Conservation (phyloP, 2,888 invertebrate species). For the Drosophila incognita region DNA sequence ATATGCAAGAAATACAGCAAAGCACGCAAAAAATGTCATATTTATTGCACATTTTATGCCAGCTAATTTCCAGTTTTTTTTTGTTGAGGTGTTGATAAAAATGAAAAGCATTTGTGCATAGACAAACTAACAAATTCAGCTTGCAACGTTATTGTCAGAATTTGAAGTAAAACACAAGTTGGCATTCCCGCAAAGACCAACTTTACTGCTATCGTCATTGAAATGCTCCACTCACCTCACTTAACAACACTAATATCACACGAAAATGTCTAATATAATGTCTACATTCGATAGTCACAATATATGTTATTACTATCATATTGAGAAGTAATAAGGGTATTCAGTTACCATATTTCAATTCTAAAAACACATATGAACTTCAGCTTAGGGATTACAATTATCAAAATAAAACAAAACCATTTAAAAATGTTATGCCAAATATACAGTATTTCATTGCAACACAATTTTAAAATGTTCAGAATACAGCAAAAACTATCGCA, state of each 20-base stretch:
- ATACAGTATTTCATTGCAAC: neutral
- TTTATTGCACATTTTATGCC: neutral
- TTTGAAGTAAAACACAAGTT: constrained; percentile 7
- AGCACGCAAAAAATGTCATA: neutral
- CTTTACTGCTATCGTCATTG: neutral
- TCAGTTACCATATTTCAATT: neutral
- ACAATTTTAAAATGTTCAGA: neutral
- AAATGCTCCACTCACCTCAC: neutral
- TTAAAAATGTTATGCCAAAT: neutral
- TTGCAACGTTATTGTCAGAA: neutral
- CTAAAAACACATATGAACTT: neutral
- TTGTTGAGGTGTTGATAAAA: neutral
- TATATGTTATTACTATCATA: neutral
- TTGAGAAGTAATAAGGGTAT: neutral
- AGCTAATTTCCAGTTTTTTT: neutral
- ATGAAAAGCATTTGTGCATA: neutral
- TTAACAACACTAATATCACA: constrained; percentile 5
- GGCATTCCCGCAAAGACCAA: neutral
- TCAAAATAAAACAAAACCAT: neutral
- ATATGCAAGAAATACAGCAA: neutral
- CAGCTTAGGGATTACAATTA: neutral
- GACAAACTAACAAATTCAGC: neutral
- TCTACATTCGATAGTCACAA: neutral
- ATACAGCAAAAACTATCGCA: neutral
- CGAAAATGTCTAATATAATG: neutral